These are phyloP conservation scores for Hipposideros larvatus DNA, from an alignment of 2,797 vertebrate genomes.

Conservation along the genomic window DNA sequence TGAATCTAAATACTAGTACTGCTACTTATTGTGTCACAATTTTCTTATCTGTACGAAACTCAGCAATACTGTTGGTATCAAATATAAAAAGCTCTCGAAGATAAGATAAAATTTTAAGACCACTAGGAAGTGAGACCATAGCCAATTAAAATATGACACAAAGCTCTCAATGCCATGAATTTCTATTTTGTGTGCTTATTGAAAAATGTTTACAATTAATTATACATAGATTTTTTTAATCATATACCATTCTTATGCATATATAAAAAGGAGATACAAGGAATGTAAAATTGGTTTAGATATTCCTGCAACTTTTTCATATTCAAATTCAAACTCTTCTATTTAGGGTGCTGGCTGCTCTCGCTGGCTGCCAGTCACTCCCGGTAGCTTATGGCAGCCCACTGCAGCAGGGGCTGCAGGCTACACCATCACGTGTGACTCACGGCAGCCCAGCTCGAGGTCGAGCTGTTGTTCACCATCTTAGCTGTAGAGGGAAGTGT, in stretches of 20 bases:
- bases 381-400: no score
- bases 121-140: neutral
- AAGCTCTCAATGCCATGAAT: neutral
- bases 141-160: neutral
- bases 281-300: neutral
- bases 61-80: neutral
- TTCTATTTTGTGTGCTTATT: neutral
- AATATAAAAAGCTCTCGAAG: neutral
- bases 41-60: neutral
- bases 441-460: no score
- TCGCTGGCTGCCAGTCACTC: no score
- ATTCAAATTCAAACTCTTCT: neutral
- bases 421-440: no score
- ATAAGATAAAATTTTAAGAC: neutral
- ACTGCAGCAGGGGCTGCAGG: no score
- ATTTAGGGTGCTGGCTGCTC: no score
- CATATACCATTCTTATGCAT: neutral
- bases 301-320: neutral
- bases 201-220: neutral
- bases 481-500: no score
- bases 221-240: neutral
- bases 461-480: no score
- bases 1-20: neutral
- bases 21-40: neutral
- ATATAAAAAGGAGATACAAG: neutral